Evolutionary conservation across 2,113 vertebrate species (phyloP), one percentile per base, ranked within the genome.

Genomic region (Hypomesus transpacificus): DNA sequence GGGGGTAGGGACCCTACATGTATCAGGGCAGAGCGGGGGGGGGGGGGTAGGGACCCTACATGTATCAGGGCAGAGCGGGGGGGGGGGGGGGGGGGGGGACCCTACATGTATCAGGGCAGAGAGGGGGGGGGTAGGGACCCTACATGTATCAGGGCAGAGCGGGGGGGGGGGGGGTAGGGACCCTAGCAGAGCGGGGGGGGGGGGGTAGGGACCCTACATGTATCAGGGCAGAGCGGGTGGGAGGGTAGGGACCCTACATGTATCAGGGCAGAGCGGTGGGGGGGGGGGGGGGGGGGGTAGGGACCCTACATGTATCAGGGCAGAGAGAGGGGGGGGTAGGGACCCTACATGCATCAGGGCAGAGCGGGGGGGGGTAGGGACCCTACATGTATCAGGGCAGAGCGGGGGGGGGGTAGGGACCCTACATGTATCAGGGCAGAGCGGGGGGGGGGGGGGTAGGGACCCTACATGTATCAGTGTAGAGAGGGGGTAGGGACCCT

Each of bases 101-200:
- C 65, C 1, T 66, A 16, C 0, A n/a, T 9, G 20, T 11, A 9
- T 26, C 24, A 56, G 18, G 4, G 20, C 54, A 56, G 18, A 56
- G 2, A n/a, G n/a, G n/a, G n/a, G n/a, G n/a, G n/a, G n/a, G n/a
- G n/a, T n/a, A n/a, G 28, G 31, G 65, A 68, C n/a, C 65, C 1
- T 66, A 16, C 0, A n/a, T 9, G 20, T 11, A 9, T 26, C 24
- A 56, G 18, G 4, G 20, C 54, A 56, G 18, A 56, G 2, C 11
- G 54, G 20, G 28, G 31, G 65, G 28, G 31, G 65, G n/a, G n/a
- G n/a, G n/a, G n/a, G n/a, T n/a, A n/a, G 28, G 31, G 65, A 68
- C n/a, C 65, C 1, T 66, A 16, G 20, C 54, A 56, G 18, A 56
- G 2, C 11, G 54, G 20, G n/a, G n/a, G n/a, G n/a, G n/a, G n/a